These are phyloP conservation scores for Acanthosoma haemorrhoidale DNA, from an alignment of 2,888 invertebrate genomes.

Conservation along the genomic window DNA sequence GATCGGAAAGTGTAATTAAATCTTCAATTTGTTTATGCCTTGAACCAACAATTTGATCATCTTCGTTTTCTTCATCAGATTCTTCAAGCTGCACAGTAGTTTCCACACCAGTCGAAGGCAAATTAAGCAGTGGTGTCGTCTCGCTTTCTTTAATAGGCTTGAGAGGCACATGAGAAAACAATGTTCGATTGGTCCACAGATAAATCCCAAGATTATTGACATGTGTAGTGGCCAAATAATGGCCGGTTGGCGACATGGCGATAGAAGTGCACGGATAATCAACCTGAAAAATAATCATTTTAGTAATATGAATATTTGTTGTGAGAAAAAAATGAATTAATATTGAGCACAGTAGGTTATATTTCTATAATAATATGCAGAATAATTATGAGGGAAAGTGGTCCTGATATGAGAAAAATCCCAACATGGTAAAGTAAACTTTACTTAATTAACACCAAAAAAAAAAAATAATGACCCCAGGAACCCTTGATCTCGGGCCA, in stretches of 20 bases:
- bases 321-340: too few species aligned
- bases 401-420: too few species aligned
- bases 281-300: conserved; percentile 48
- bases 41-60: conserved; percentile 56
- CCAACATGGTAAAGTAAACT: too few species aligned
- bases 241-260: conserved; percentile 84
- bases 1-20: conserved; percentile 76
- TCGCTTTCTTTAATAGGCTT: conserved; percentile 55
- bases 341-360: too few species aligned
- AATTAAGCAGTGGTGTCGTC: conserved; percentile 49
- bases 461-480: too few species aligned
- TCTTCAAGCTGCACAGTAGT: conserved; percentile 40
- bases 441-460: too few species aligned
- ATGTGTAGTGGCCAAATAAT: conserved; percentile 84
- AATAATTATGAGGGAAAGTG: too few species aligned
- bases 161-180: conserved; percentile 76
- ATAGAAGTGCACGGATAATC: conserved; percentile 79
- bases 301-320: background rate
- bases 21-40: conserved; percentile 72
- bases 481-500: too few species aligned
- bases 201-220: conserved; percentile 83
- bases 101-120: conserved; percentile 52
- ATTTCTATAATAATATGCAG: too few species aligned
- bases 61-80: conserved; percentile 39
- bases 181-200: conserved; percentile 85